Percentiles rank a stretch among this genome's conserved stretches.
phyloP scores from a whole-genome alignment of 2,888 invertebrate genomes.

The Pristionchus mayeri region DNA sequence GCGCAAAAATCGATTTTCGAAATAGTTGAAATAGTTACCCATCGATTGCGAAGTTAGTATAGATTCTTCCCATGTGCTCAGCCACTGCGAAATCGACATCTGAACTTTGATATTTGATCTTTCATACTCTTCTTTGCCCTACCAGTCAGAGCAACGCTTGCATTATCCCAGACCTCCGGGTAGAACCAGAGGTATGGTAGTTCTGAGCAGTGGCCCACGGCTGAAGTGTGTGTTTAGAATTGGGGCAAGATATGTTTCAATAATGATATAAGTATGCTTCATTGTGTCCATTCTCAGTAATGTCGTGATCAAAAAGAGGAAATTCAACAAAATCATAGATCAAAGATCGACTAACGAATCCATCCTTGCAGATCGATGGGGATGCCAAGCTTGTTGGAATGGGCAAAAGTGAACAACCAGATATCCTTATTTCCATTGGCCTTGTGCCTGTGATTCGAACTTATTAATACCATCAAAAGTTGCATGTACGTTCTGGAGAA shows the following conservation, averaged over 20 bases:
- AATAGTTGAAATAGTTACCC: not conserved
- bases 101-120: not conserved
- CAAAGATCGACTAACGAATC: not conserved
- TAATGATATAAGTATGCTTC: too few relatives aligned
- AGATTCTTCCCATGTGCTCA: conserved; percentile 25
- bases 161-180: not conserved
- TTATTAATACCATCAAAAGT: too few relatives aligned
- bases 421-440: not conserved
- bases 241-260: too few relatives aligned
- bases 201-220: conserved; percentile 19
- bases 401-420: conserved; percentile 5
- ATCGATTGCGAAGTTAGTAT: conserved; percentile 3
- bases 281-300: too few relatives aligned
- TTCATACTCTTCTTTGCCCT: not conserved
- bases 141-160: not conserved
- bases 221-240: not conserved
- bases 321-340: not conserved
- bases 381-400: not conserved
- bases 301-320: too few relatives aligned
- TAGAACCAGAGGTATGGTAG: conserved; percentile 39
- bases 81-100: not conserved
- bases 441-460: not conserved
- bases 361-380: not conserved
- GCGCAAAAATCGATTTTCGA: not conserved
- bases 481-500: too few relatives aligned